phyloP scores from a whole-genome alignment of 2,797 vertebrate species.

The Diglossa cyanea region DNA sequence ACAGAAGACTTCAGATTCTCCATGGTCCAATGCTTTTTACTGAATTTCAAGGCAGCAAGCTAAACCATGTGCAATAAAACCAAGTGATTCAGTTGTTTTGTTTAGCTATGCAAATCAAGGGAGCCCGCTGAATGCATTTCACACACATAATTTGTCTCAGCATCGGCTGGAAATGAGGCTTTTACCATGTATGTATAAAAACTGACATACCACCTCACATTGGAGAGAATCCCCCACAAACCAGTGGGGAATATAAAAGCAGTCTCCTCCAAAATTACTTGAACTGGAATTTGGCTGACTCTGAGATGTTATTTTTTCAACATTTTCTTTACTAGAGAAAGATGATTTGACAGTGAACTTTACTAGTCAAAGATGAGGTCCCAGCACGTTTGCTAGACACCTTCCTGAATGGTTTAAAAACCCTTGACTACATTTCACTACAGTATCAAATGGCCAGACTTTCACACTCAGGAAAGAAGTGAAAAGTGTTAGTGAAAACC shows the following conservation, averaged over 20 bases:
- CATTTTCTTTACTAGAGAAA: neutral
- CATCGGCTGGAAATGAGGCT: neutral
- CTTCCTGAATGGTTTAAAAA: neutral
- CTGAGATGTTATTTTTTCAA: neutral
- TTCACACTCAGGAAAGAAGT: neutral
- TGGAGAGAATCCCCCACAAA: neutral
- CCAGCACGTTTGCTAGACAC: neutral
- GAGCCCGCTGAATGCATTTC: neutral
- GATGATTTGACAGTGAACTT: neutral
- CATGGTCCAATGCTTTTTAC: neutral
- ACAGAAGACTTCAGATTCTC: neutral
- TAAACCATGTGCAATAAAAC: neutral
- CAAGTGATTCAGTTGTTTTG: neutral
- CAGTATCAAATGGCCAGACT: neutral
- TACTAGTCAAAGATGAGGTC: neutral
- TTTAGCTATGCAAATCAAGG: neutral
- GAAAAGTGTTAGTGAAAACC: neutral
- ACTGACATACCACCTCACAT: neutral
- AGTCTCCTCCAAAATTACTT: neutral
- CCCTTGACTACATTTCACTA: neutral
- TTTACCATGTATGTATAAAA: neutral
- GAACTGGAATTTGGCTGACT: neutral
- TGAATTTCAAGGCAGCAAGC: neutral
- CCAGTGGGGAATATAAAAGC: neutral
- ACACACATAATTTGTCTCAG: neutral